Evolutionary conservation across 2,113 vertebrate genomes (phyloP), one percentile per base, ranked within the genome.

Genomic region (Syngnathus typhle): DNA sequence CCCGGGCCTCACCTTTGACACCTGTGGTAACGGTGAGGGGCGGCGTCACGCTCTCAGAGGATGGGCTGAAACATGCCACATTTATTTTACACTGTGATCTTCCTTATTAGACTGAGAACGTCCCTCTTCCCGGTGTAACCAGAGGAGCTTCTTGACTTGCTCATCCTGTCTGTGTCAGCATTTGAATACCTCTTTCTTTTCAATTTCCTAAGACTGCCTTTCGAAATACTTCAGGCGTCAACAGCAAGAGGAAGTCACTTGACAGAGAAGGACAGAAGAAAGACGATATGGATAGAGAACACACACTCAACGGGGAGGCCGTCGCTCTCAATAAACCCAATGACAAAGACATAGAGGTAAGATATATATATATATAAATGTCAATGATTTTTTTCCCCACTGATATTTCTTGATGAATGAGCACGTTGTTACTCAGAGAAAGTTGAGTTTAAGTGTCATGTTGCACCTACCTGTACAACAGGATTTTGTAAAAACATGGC

Each of bases 301-400:
- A 1, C 51, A 54, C 52, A 32, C 32, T 11, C 47, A 60, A 72
- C 1, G 16, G 43, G 62, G 82, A 79, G 49, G 54, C 36, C 16
- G 0, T 71, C 0, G 7, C 55, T 67, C 67, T 86, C 52, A 77
- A 84, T 54, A 78, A 72, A 52, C 18, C 23, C 2, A 69, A 10
- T 0, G 69, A 81, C 19, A 5, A 67, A 13, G 82, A 88, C 19
- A 5, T 69, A 13, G 82, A 88, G 74, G 85, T 84, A 60, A 68
- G 71, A 36, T 39, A 1, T 37, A 39, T 56, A 13, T 11, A 56
- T 55, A 27, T n/a, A n/a, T n/a, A n/a, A 10, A 55, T 55, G 12
- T 55, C 55, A 27, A 47, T 68, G 47, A 61, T 58, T 39, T 18
- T 67, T 39, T 21, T 39, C 27, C 39, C 27, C 16, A 52, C 9